Evolutionary conservation across 2,113 vertebrate genomes (phyloP).

Genomic region (Grammomys dolichurus): DNA sequence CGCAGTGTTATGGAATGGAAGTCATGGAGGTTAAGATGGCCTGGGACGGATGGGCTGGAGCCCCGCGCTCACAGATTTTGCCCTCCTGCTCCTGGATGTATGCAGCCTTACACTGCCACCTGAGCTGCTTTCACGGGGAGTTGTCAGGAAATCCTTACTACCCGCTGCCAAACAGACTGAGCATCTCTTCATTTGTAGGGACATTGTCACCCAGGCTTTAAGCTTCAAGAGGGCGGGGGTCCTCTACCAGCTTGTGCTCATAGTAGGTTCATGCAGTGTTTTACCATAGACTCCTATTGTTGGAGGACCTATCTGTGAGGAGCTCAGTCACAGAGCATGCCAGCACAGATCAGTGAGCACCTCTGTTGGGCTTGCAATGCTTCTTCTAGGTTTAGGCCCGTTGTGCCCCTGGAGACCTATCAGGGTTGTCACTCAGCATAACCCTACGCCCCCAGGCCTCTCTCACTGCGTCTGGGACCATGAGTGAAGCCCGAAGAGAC

Average conservation of each 20-base stretch:
- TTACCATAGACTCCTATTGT: not conserved
- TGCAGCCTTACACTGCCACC: not conserved
- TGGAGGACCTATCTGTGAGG: not conserved
- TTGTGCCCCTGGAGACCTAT: not conserved
- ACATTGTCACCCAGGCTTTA: not conserved
- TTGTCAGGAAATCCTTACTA: not conserved
- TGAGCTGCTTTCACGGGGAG: not conserved
- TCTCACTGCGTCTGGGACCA: constrained; percentile 84
- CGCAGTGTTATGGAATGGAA: too few relatives aligned
- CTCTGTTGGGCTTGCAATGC: too few relatives aligned
- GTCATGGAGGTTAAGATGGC: not conserved
- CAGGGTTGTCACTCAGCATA: not conserved
- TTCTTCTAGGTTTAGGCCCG: not conserved
- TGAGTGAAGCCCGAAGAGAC: constrained; percentile 94
- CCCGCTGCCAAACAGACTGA: not conserved
- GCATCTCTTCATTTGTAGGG: not conserved
- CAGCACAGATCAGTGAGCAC: accelerated
- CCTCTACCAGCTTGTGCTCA: not conserved
- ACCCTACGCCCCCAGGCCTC: not conserved
- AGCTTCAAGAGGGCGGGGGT: not conserved
- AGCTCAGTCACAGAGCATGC: not conserved
- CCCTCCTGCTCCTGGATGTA: too few relatives aligned
- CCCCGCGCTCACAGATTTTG: too few relatives aligned
- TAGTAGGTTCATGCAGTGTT: too few relatives aligned
- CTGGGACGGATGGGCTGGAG: not conserved